A percentile compares a stretch with the other conserved stretches of the same genome.
Conservation (phyloP, 2,797 vertebrate genomes). For the Pteropus rufus region DNA sequence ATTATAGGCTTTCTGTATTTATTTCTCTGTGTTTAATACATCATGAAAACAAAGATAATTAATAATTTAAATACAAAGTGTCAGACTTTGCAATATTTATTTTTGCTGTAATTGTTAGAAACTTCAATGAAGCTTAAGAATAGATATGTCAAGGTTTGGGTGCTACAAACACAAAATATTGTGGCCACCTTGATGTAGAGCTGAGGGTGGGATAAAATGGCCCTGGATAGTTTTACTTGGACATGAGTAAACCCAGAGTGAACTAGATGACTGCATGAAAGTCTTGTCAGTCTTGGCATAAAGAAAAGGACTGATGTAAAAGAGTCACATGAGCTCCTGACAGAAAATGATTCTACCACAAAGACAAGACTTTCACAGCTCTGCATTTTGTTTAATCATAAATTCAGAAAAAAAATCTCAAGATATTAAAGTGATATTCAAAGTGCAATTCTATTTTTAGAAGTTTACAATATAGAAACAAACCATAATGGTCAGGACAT, state of each 20-base stretch:
- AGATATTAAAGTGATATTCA: neutral
- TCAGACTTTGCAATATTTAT: neutral
- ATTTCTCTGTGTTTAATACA: neutral
- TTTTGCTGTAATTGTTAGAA: neutral
- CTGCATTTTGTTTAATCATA: neutral
- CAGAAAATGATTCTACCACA: neutral
- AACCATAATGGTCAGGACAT: neutral
- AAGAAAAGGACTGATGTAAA: neutral
- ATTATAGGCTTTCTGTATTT: neutral
- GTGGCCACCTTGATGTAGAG: neutral
- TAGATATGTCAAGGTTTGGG: neutral
- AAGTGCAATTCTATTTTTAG: neutral
- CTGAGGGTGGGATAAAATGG: neutral
- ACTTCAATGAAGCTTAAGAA: neutral
- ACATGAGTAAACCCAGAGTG: neutral
- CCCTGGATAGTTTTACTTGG: neutral
- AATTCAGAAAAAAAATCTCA: neutral
- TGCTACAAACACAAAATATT: accelerated
- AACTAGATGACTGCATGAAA: neutral
- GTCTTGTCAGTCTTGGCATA: neutral
- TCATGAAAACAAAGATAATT: neutral
- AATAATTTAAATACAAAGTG: neutral
- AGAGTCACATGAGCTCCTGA: neutral
- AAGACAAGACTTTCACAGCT: neutral
- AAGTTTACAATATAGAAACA: neutral